Evolutionary conservation across 2,888 invertebrate species (phyloP).

Genomic region (Glaucopsyche alexis): DNA sequence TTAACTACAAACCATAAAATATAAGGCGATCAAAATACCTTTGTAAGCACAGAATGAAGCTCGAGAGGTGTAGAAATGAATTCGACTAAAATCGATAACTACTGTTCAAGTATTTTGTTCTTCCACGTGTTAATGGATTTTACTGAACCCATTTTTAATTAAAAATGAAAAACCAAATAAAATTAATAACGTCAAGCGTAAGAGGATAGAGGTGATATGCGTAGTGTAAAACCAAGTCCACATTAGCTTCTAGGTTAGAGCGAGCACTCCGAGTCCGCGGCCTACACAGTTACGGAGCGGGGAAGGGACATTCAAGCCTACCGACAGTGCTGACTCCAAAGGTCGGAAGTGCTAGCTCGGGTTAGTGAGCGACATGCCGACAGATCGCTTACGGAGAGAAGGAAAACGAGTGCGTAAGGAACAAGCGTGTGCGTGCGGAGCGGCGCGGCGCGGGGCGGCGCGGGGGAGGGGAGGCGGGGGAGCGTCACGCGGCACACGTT

Average conservation of each 20-base stretch:
- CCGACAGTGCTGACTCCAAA: conserved; percentile 26
- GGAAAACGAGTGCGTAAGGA: conserved; percentile 37
- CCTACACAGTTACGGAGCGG: conserved; percentile 24
- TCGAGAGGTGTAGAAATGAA: background rate
- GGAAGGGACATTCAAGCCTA: conserved; percentile 32
- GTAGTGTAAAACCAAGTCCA: conserved; percentile 38
- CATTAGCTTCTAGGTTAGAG: conserved; percentile 41
- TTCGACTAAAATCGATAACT: background rate
- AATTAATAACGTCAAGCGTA: conserved; percentile 37
- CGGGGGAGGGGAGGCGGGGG: conserved; percentile 38
- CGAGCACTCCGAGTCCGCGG: conserved; percentile 42
- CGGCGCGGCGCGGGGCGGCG: conserved; percentile 33
- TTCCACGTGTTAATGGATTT: conserved; percentile 12
- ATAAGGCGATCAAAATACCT: conserved; percentile 14
- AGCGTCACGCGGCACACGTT: conserved; percentile 78
- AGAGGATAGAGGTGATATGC: conserved; percentile 57
- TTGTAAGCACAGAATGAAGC: conserved; percentile 23
- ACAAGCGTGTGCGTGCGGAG: conserved; percentile 30
- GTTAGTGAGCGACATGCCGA: conserved; percentile 53
- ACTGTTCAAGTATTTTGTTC: conserved; percentile 21
- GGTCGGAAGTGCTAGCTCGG: conserved; percentile 35
- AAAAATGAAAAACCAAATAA: conserved; percentile 32
- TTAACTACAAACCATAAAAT: conserved; percentile 13
- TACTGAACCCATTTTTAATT: conserved; percentile 33
- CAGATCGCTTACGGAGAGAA: conserved; percentile 34